Evolutionary conservation across 2,113 vertebrate species (phyloP), one percentile per base, ranked within the genome.

Genomic region (Mastomys natalensis): DNA sequence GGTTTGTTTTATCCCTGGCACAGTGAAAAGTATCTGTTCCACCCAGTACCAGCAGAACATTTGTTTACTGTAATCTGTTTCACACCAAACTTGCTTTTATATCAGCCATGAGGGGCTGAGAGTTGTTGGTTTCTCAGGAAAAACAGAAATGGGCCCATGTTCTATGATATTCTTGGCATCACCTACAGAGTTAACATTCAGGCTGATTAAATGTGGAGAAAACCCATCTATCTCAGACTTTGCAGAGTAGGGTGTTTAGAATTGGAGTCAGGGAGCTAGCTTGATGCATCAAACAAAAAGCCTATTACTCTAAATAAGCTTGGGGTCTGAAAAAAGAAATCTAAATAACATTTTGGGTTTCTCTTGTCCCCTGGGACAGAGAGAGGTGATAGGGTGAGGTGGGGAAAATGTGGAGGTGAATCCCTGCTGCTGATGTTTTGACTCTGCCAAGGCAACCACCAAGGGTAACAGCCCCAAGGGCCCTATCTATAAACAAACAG

Each of bases 401-500:
- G 1, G 8, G 37, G 55, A 87, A 93, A 95, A 48, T 62, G 37
- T 88, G 77, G 68, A 0, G 1, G 73, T 77, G 84, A 40, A 1
- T 0, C 0, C 3, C 24, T 84, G 93, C 60, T 90, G 11, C 8
- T 68, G 62, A 40, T 94, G 85, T 26, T 95, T 43, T 78, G 95
- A 68, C 93, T 87, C 62, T 95, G 58, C 95, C 93, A 72, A 91
- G 81, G 60, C 77, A 87, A 80, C 85, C 91, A 64, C 48, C 0
- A 0, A 1, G 77, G 93, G 81, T 0, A 77, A 92, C 58, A 43
- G 95, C 21, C 85, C 64, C 31, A 37, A 80, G 86, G 86, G 48
- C 77, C 0, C 0, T 66, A 3, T 26, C 55, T 97, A 90, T 97
- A 97, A 97, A 90, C 89, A 97, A 95, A 73, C 37, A 96, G 90